A percentile compares a stretch with the other conserved stretches of the same genome.
phyloP scores from a whole-genome alignment of 2,113 vertebrate species.

The Syngnathus typhle region DNA sequence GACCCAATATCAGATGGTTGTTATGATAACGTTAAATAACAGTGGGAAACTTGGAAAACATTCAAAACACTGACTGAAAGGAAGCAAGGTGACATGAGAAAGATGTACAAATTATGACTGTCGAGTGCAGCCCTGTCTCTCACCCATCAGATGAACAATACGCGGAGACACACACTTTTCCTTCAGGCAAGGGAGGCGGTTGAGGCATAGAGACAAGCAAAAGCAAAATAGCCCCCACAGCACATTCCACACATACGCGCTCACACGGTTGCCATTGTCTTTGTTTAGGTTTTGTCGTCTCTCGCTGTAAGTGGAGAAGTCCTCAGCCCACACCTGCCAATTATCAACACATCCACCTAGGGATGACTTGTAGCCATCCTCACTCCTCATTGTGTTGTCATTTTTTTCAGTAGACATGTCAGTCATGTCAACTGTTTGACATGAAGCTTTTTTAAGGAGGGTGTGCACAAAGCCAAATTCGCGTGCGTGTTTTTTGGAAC shows the following conservation, averaged over 20 bases:
- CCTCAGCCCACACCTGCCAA: slow-evolving; percentile 22
- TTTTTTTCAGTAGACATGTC: slow-evolving; percentile 13
- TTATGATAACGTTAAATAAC: background rate
- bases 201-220: slow-evolving; percentile 13
- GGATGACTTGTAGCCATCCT: slow-evolving; percentile 16
- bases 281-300: slow-evolving; percentile 20
- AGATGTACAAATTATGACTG: background rate
- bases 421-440: slow-evolving; percentile 6
- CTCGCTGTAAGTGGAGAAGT: slow-evolving; percentile 23
- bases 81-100: background rate
- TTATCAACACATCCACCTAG: slow-evolving; percentile 15
- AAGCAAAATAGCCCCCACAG: slow-evolving; percentile 25
- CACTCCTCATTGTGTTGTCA: slow-evolving; percentile 43
- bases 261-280: slow-evolving; percentile 35
- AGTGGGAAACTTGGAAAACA: background rate
- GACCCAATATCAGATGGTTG: background rate
- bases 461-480: slow-evolving; percentile 9
- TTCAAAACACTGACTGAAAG: background rate
- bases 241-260: slow-evolving; percentile 32
- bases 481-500: slow-evolving; percentile 7
- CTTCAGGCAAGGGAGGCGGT: slow-evolving; percentile 28
- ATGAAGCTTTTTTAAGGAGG: slow-evolving; percentile 7
- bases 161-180: slow-evolving; percentile 7
- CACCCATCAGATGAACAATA: slow-evolving; percentile 3
- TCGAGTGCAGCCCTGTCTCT: background rate